A percentile compares a stretch with the other conserved stretches of the same genome.
Evolutionary conservation across 2,888 invertebrate genomes (phyloP).

Genomic region (Caenorhabditis plicata): DNA sequence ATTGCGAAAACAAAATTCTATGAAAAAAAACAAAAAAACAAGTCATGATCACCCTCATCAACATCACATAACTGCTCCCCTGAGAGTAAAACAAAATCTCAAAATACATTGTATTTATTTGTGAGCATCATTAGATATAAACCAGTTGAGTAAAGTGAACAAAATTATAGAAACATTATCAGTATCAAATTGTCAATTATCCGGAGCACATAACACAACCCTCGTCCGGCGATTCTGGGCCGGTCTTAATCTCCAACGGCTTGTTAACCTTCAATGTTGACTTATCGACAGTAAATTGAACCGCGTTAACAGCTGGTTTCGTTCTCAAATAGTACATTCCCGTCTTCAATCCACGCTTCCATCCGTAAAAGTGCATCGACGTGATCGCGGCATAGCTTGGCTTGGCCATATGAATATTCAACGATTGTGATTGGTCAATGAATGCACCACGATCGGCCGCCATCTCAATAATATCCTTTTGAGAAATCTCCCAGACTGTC

Average conservation of each 20-base stretch:
- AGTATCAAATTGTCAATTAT: conserved; percentile 17
- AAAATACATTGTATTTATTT: too few relatives aligned
- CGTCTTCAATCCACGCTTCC: conserved; percentile 81
- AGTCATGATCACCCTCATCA: too few relatives aligned
- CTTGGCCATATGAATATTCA: conserved; percentile 93
- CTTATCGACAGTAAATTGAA: conserved; percentile 97
- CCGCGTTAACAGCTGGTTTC: conserved; percentile 91
- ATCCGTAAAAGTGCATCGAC: conserved; percentile 91
- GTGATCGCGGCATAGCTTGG: conserved; percentile 90
- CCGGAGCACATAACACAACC: conserved; percentile 63
- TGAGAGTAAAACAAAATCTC: too few relatives aligned
- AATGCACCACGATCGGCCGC: conserved; percentile 79
- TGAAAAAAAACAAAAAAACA: too few relatives aligned
- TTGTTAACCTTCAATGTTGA: conserved; percentile 66
- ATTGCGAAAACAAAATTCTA: too few relatives aligned
- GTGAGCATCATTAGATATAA: too few relatives aligned
- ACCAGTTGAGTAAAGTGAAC: conserved; percentile 3
- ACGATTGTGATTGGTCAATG: conserved; percentile 96
- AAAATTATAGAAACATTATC: conserved; percentile 13
- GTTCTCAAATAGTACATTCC: conserved; percentile 98
- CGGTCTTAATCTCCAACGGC: conserved; percentile 7
- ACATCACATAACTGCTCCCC: too few relatives aligned
- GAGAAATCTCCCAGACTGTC: conserved; percentile 73
- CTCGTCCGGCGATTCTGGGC: conserved; percentile 40
- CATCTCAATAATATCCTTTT: conserved; percentile 77